Evolutionary conservation across 1,140 invertebrate genomes (phyloP).

Genomic region (Aphaenogaster floridana): DNA sequence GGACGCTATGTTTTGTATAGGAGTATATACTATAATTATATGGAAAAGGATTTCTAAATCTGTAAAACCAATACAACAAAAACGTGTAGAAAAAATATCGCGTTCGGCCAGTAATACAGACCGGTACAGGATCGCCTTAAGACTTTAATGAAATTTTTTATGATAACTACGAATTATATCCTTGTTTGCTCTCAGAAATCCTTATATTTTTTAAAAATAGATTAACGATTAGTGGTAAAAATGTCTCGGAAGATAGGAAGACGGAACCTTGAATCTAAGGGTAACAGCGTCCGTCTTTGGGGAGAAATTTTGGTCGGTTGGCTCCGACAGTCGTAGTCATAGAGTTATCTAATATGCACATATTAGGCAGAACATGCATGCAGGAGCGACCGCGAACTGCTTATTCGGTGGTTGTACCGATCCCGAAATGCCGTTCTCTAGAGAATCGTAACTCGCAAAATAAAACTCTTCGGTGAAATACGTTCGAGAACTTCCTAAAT

Average conservation of each 20-base stretch:
- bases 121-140: neutral
- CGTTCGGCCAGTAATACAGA: no score
- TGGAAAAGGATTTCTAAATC: no score
- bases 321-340: neutral
- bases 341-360: slow-evolving; percentile 42
- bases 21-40: no score
- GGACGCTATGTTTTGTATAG: no score
- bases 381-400: slow-evolving; percentile 11
- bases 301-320: slow-evolving; percentile 11
- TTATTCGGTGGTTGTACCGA: slow-evolving; percentile 17
- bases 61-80: no score
- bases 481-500: slow-evolving; percentile 6
- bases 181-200: neutral
- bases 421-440: slow-evolving; percentile 15
- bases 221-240: neutral
- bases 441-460: slow-evolving; percentile 49
- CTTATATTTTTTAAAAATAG: neutral
- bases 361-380: slow-evolving; percentile 18
- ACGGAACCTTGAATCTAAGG: neutral
- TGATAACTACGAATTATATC: neutral
- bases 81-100: no score
- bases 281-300: neutral
- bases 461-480: neutral
- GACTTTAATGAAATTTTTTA: neutral
- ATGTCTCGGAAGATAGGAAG: neutral